These are phyloP conservation scores for Decapterus maruadsi DNA, from an alignment of 2,797 vertebrate genomes.

Conservation along the genomic window DNA sequence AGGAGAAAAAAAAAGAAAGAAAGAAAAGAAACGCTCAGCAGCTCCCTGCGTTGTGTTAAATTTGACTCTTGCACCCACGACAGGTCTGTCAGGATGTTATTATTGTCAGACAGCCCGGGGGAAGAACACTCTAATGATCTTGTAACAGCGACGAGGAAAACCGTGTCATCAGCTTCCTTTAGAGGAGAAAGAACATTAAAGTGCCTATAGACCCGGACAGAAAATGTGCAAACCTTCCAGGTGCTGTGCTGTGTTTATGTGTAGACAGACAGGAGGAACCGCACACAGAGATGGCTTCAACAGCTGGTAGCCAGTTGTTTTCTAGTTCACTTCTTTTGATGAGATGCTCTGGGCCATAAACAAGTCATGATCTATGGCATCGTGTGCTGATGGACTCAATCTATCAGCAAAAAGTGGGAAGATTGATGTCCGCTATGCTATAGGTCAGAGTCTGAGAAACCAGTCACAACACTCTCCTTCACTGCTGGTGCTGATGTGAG, in stretches of 20 bases:
- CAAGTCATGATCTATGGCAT: constrained; percentile 62
- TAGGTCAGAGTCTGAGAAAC: constrained; percentile 82
- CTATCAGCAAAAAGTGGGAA: constrained; percentile 53
- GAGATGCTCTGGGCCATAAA: constrained; percentile 65
- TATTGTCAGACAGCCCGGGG: constrained; percentile 73
- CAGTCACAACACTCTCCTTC: constrained; percentile 82
- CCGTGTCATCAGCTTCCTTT: constrained; percentile 74
- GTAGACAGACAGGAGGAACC: constrained; percentile 40
- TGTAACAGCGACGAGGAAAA: constrained; percentile 70
- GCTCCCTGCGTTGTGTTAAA: constrained; percentile 63
- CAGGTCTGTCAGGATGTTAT: constrained; percentile 77
- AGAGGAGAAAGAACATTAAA: constrained; percentile 60
- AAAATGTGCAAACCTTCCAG: constrained; percentile 57
- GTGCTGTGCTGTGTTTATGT: constrained; percentile 57
- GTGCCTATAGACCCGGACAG: constrained; percentile 44
- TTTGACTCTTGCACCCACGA: constrained; percentile 73
- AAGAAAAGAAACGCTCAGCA: constrained; percentile 23
- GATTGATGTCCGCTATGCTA: constrained; percentile 67
- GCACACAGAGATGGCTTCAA: constrained; percentile 26
- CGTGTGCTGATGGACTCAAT: constrained; percentile 61
- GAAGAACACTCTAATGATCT: constrained; percentile 75
- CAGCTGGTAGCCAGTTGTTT: constrained; percentile 71
- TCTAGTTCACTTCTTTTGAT: constrained; percentile 67
- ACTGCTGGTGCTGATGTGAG: constrained; percentile 85
- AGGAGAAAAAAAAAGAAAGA: constrained; percentile 1